Percentiles rank a stretch among this genome's conserved stretches.
Evolutionary conservation across 2,888 invertebrate genomes (phyloP).

Genomic region (Archips xylosteana): DNA sequence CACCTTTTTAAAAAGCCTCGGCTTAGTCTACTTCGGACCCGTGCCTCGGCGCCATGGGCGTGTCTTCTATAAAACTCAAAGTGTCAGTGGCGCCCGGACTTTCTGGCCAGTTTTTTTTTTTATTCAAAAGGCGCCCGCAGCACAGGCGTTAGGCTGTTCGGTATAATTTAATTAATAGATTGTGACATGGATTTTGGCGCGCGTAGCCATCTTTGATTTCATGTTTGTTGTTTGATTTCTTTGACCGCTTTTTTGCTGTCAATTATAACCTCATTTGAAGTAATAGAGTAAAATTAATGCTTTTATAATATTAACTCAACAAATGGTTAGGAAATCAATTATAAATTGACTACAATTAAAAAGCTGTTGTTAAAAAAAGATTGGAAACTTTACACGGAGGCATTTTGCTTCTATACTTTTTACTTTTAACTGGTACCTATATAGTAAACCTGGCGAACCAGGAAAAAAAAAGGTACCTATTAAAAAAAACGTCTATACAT

Average conservation of each 20-base stretch:
- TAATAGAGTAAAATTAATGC: constrained; percentile 21
- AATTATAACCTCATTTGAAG: constrained; percentile 35
- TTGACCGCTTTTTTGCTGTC: constrained; percentile 15
- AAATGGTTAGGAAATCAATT: neutral
- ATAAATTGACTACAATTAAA: too few species aligned
- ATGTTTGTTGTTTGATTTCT: constrained; percentile 12
- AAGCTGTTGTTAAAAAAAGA: too few species aligned
- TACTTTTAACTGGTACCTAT: too few species aligned
- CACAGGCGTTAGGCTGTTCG: constrained; percentile 51
- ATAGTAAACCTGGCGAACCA: too few species aligned
- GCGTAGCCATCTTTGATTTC: constrained; percentile 35
- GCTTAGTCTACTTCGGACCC: constrained; percentile 4
- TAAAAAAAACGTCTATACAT: too few species aligned
- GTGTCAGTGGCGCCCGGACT: constrained; percentile 49
- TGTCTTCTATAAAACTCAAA: constrained; percentile 38
- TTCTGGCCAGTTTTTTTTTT: constrained; percentile 48
- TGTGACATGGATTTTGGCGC: constrained; percentile 51
- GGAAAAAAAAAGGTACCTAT: too few species aligned
- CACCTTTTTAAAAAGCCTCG: constrained; percentile 2
- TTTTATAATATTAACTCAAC: constrained; percentile 13
- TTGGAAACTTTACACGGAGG: too few species aligned
- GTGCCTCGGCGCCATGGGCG: constrained; percentile 40
- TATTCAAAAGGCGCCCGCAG: constrained; percentile 51
- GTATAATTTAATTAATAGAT: constrained; percentile 57
- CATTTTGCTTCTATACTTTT: too few species aligned